A percentile compares a stretch with the other conserved stretches of the same genome.
These are phyloP conservation scores for Cebus imitator DNA, from an alignment of 2,113 vertebrate genomes.

Conservation along the genomic window DNA sequence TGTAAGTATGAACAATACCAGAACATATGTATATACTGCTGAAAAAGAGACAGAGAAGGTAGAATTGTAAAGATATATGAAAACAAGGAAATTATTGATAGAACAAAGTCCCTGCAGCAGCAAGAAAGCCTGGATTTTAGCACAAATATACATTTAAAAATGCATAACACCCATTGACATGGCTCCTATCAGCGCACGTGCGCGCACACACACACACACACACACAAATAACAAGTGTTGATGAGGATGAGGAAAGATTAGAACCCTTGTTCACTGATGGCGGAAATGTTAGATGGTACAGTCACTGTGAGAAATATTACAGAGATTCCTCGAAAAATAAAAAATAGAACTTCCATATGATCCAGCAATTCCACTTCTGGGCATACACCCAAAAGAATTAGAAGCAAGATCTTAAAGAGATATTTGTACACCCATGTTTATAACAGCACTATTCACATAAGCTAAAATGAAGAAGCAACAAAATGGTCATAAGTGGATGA, in stretches of 20 bases:
- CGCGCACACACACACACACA: not conserved
- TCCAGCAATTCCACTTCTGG: not conserved
- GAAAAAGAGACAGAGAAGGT: not conserved
- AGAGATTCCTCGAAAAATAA: not conserved
- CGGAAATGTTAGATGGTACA: not conserved
- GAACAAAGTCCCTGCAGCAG: not conserved
- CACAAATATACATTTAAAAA: not conserved
- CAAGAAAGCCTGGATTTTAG: not conserved
- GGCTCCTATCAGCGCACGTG: not conserved
- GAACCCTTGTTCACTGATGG: not conserved
- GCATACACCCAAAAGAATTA: not conserved
- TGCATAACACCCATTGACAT: not conserved
- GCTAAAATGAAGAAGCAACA: not conserved
- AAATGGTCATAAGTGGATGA: not conserved
- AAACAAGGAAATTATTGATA: not conserved
- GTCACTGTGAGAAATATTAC: not conserved
- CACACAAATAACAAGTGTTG: not conserved
- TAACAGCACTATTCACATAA: not conserved
- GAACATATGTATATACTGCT: not conserved
- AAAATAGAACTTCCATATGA: not conserved
- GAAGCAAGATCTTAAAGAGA: not conserved
- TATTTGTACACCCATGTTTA: not conserved
- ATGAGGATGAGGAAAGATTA: not conserved
- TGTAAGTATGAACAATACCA: not conserved
- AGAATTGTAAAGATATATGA: not conserved